phyloP scores from a whole-genome alignment of 2,888 invertebrate species.

The Hesperia comma region DNA sequence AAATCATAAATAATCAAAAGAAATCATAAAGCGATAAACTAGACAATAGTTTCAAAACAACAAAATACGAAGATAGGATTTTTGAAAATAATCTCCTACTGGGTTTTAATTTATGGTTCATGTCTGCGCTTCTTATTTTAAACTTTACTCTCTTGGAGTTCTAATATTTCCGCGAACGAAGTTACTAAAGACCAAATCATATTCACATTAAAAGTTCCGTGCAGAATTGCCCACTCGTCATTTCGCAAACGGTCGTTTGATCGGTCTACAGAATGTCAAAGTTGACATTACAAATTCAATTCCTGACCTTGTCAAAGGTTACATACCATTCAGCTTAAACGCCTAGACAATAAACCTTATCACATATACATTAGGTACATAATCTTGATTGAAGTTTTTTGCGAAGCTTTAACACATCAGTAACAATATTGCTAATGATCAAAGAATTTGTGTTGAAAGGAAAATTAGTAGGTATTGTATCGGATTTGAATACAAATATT shows the following conservation, averaged over 20 bases:
- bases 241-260: conserved; percentile 50
- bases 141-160: too few relatives aligned
- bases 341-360: conserved; percentile 9
- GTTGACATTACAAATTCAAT: conserved; percentile 56
- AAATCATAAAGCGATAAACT: too few relatives aligned
- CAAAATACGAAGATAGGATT: too few relatives aligned
- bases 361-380: background rate
- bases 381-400: background rate
- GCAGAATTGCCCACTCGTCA: conserved; percentile 31
- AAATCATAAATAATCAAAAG: too few relatives aligned
- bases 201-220: conserved; percentile 12
- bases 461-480: conserved; percentile 16
- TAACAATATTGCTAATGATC: conserved; percentile 19
- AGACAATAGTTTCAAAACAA: too few relatives aligned
- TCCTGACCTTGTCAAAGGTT: conserved; percentile 60
- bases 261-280: conserved; percentile 60
- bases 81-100: too few relatives aligned
- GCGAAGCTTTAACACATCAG: background rate
- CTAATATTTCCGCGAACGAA: background rate
- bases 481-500: background rate
- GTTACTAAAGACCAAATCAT: background rate
- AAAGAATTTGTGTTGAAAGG: conserved; percentile 18
- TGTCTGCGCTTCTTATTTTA: too few relatives aligned
- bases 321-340: conserved; percentile 22
- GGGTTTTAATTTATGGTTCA: too few relatives aligned